Percentiles rank a stretch among this genome's conserved stretches.
Conservation (phyloP, 1,140 invertebrate genomes). For the Contarinia nasturtii region DNA sequence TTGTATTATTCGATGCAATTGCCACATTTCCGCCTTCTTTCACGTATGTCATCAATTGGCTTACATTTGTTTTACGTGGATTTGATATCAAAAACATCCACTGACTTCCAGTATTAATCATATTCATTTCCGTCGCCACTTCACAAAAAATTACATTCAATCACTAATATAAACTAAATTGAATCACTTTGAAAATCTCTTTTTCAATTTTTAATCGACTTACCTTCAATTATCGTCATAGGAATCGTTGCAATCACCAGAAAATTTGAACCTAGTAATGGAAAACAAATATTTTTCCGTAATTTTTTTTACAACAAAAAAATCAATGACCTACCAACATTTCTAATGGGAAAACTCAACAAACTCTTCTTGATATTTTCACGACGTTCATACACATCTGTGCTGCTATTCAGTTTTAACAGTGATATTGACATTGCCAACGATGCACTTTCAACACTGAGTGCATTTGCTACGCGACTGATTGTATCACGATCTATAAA, state of each 20-base stretch:
- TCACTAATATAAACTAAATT: too few species aligned
- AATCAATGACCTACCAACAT: constrained; percentile 17
- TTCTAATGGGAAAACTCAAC: constrained; percentile 27
- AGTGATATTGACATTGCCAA: constrained; percentile 27
- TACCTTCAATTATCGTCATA: constrained; percentile 39
- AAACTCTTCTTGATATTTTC: constrained; percentile 30
- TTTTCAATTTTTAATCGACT: too few species aligned
- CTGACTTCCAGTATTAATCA: constrained; percentile 49
- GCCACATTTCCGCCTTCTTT: constrained; percentile 68
- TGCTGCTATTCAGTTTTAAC: constrained; percentile 23
- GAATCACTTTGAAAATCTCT: too few species aligned
- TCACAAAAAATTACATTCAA: too few species aligned
- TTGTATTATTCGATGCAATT: constrained; percentile 52
- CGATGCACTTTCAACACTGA: constrained; percentile 16
- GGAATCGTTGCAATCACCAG: constrained; percentile 27
- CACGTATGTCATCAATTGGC: constrained; percentile 27
- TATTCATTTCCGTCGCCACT: constrained; percentile 36
- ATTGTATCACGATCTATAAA: constrained; percentile 35
- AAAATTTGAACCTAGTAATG: constrained; percentile 27
- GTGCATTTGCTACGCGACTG: constrained; percentile 32
- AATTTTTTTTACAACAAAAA: background rate
- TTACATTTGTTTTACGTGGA: constrained; percentile 28
- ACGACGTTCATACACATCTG: constrained; percentile 24
- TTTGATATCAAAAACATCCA: constrained; percentile 63
- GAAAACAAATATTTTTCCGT: background rate